Evolutionary conservation across 2,113 vertebrate species (phyloP).

Genomic region (Mesocricetus auratus): DNA sequence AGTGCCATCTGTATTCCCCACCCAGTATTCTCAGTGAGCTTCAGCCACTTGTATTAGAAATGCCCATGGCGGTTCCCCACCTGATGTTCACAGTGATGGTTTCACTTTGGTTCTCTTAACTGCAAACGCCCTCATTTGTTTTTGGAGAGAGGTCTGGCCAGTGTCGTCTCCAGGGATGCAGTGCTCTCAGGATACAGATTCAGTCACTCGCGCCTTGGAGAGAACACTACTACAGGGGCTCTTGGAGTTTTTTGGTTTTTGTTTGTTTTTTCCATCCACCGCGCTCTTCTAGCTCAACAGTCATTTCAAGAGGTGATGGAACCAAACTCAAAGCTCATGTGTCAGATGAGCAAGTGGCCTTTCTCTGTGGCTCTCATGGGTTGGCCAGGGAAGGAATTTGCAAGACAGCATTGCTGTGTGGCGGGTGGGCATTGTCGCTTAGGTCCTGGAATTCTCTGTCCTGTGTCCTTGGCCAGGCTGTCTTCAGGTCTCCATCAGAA

Average conservation of each 20-base stretch:
- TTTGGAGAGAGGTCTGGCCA: not conserved
- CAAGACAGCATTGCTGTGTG: not conserved
- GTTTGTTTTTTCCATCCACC: not conserved
- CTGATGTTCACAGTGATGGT: not conserved
- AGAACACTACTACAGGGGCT: not conserved
- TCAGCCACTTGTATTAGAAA: not conserved
- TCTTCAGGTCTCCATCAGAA: not conserved
- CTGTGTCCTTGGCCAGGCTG: not conserved
- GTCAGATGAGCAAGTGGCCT: not conserved
- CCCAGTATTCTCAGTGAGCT: not conserved
- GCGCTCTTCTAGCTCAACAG: not conserved
- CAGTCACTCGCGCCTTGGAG: not conserved
- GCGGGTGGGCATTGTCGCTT: fast-evolving
- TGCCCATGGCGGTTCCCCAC: not conserved
- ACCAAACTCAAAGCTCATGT: not conserved
- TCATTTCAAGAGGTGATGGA: not conserved
- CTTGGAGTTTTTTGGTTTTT: not conserved
- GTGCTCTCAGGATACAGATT: not conserved
- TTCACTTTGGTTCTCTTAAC: not conserved
- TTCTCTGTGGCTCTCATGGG: not conserved
- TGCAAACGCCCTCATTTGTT: not conserved
- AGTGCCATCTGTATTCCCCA: not conserved
- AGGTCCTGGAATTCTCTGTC: not conserved
- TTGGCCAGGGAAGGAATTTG: not conserved
- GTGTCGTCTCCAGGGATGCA: too few species aligned